Conservation (phyloP, 1,140 invertebrate species). For the Eueides isabella region DNA sequence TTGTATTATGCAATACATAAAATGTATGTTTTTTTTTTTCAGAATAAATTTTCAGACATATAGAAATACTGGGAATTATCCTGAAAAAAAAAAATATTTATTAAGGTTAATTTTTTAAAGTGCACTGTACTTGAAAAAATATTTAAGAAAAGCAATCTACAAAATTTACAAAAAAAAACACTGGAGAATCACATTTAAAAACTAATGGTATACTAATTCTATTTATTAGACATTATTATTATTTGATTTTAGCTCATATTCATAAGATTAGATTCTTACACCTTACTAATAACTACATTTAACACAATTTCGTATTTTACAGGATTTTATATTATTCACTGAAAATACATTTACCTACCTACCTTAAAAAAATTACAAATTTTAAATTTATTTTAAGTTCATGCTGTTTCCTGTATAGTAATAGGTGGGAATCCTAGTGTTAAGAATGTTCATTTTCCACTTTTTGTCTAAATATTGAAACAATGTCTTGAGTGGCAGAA, state of each 20-base stretch:
- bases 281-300: constrained; percentile 21
- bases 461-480: no score
- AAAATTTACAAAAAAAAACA: neutral
- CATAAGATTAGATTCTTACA: constrained; percentile 76
- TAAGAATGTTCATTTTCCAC: no score
- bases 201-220: constrained; percentile 27
- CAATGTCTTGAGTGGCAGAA: no score
- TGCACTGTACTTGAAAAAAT: neutral
- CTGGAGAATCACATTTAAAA: neutral
- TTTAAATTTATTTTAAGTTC: no score
- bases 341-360: constrained; percentile 25
- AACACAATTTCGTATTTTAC: constrained; percentile 27
- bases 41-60: no score
- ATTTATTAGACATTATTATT: constrained; percentile 41
- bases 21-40: no score
- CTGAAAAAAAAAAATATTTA: neutral
- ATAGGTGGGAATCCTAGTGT: no score
- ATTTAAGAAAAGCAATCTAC: neutral
- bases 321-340: constrained; percentile 4
- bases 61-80: neutral
- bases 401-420: no score
- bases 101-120: neutral
- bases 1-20: neutral
- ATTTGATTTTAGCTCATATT: constrained; percentile 69
- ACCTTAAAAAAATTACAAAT: constrained; percentile 1